Evolutionary conservation across 2,113 vertebrate species (phyloP), one percentile per base, ranked within the genome.

Genomic region (Urocynchramus pylzowi): DNA sequence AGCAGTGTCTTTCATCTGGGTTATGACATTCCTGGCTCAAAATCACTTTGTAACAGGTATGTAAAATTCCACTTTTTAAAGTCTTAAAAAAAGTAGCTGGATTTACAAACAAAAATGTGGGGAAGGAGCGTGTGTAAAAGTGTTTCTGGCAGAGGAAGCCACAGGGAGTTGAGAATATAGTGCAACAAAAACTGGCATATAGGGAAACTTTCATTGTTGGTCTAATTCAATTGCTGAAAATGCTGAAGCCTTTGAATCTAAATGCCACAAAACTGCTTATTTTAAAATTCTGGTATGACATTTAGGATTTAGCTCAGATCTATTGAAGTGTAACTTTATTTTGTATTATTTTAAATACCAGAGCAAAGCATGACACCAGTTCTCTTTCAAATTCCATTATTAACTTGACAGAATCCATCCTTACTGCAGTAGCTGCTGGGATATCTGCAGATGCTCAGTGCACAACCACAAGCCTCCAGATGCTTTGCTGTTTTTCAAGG

Each of bases 41-140:
- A 86, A 60, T 52, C 31, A 47, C 90, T 60, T 87, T 73, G 59
- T 87, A 81, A 82, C 94, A 95, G 97, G 97, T 98, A 97, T 10
- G 97, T 98, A 85, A 87, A 76, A 2, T 87, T 95, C 30, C 7
- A 50, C 24, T 78, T 95, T 67, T 87, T 83, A 61, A 86, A 89
- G 52, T 59, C 35, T 78, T 39, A 49, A 5, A 63, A 89, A 69
- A 85, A 37, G 14, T 23, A 70, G 13, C 33, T 59, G 35, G 33
- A 52, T 73, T 79, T 61, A 22, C 45, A 54, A 79, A 44, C 5
- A 74, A 54, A 69, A 89, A 42, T 26, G 13, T 11, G 47, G 13
- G 24, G 31, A 70, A 67, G 26, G 42, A 44, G 15, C 0, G 0
- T 41, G 20, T 74, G n/a, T 77, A 19, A 80, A 78, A 49, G 19